Conservation (phyloP, 2,888 invertebrate species). For the Drosophila mettleri region DNA sequence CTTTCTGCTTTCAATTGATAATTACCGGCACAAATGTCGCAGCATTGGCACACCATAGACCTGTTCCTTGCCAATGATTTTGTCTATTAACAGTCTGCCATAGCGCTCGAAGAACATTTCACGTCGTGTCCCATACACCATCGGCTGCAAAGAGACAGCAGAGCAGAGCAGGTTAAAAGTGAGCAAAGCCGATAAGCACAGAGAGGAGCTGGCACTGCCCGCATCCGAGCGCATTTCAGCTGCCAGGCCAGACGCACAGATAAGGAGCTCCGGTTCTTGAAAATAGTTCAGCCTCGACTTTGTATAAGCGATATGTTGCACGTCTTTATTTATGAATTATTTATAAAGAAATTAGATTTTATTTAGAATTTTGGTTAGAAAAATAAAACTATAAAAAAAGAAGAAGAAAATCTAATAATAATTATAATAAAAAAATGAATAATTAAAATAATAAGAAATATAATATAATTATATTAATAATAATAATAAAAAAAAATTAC, state of each 20-base stretch:
- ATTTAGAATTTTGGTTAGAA: no score
- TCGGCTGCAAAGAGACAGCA: slow-evolving; percentile 72
- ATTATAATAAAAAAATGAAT: no score
- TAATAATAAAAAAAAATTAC: no score
- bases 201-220: slow-evolving; percentile 4
- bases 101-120: slow-evolving; percentile 83
- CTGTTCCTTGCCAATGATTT: slow-evolving; percentile 82
- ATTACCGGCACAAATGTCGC: slow-evolving; percentile 89
- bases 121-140: slow-evolving; percentile 75
- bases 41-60: slow-evolving; percentile 87
- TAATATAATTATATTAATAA: no score
- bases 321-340: not conserved
- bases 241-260: not conserved
- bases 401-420: no score
- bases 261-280: not conserved
- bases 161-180: not conserved
- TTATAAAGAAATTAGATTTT: not conserved
- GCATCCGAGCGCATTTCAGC: slow-evolving; percentile 5
- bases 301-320: not conserved
- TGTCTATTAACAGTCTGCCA: slow-evolving; percentile 82
- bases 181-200: slow-evolving; percentile 4
- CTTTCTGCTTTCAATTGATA: slow-evolving; percentile 48
- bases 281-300: not conserved
- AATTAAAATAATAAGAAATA: no score
- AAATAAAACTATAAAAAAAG: no score